phyloP scores from a whole-genome alignment of 1,140 invertebrate species.

The Diorhabda carinulata region DNA sequence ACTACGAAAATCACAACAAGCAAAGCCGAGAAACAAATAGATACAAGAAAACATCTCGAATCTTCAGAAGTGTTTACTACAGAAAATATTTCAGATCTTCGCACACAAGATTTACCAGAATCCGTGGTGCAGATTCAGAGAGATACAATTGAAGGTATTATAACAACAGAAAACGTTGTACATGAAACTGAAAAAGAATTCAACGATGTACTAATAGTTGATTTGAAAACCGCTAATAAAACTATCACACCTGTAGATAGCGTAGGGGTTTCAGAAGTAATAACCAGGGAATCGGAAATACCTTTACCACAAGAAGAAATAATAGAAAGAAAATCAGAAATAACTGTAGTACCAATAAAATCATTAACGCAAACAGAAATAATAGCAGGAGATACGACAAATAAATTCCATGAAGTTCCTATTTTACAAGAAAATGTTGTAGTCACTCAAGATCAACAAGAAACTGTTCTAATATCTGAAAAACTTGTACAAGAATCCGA shows the following conservation, averaged over 20 bases:
- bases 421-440: constrained; percentile 28
- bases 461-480: constrained; percentile 50
- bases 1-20: constrained; percentile 37
- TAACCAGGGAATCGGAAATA: constrained; percentile 52
- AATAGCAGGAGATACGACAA: constrained; percentile 28
- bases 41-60: constrained; percentile 35
- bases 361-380: constrained; percentile 27
- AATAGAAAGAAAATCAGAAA: constrained; percentile 44
- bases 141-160: constrained; percentile 51
- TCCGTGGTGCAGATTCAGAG: constrained; percentile 43
- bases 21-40: constrained; percentile 40
- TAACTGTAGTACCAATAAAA: constrained; percentile 24
- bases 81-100: constrained; percentile 32
- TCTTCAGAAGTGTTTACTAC: constrained; percentile 31
- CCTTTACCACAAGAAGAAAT: constrained; percentile 40
- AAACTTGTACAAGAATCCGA: constrained; percentile 50
- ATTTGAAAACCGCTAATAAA: constrained; percentile 47
- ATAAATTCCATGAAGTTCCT: constrained; percentile 19
- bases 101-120: constrained; percentile 41
- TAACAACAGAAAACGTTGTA: constrained; percentile 49
- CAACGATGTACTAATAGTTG: constrained; percentile 37
- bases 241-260: constrained; percentile 48
- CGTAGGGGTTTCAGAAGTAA: constrained; percentile 49
- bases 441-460: constrained; percentile 46
- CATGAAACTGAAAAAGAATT: constrained; percentile 54